Evolutionary conservation across 1,140 invertebrate genomes (phyloP).

Genomic region (Drosophila kepulauana): DNA sequence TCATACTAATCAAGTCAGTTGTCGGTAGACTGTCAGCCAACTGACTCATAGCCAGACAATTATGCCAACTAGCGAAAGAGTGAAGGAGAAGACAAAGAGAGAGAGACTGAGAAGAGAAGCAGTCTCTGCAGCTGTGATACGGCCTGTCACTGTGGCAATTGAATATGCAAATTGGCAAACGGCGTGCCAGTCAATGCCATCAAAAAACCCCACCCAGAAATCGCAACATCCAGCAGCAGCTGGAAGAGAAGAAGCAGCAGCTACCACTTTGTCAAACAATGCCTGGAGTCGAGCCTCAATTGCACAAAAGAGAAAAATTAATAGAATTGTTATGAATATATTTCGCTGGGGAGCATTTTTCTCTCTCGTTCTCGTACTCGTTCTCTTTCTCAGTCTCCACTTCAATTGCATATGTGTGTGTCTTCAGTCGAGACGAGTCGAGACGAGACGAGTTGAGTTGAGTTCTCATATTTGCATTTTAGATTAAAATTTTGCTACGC

Average conservation of each 20-base stretch:
- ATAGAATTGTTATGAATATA: slow-evolving; percentile 63
- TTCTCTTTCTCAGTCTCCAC: slow-evolving; percentile 1
- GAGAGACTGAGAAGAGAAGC: not conserved
- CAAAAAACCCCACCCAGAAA: slow-evolving; percentile 14
- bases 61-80: slow-evolving; percentile 35
- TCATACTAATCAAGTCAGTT: slow-evolving; percentile 57
- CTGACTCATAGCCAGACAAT: slow-evolving; percentile 42
- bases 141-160: slow-evolving; percentile 54
- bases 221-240: slow-evolving; percentile 1
- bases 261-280: slow-evolving; percentile 38
- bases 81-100: slow-evolving; percentile 4
- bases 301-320: slow-evolving; percentile 51
- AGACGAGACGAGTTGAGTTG: slow-evolving; percentile 2
- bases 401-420: slow-evolving; percentile 44
- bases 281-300: slow-evolving; percentile 12
- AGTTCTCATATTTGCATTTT: slow-evolving; percentile 52
- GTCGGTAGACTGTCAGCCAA: slow-evolving; percentile 43
- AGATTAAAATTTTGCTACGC: slow-evolving; percentile 40
- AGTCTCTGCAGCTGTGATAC: slow-evolving; percentile 24
- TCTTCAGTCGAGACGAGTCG: not conserved
- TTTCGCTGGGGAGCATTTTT: slow-evolving; percentile 22
- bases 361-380: not conserved
- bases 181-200: slow-evolving; percentile 36
- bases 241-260: not conserved
- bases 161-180: slow-evolving; percentile 61